phyloP scores from a whole-genome alignment of 2,113 vertebrate genomes.

The Cyanoramphus novaezelandiae region DNA sequence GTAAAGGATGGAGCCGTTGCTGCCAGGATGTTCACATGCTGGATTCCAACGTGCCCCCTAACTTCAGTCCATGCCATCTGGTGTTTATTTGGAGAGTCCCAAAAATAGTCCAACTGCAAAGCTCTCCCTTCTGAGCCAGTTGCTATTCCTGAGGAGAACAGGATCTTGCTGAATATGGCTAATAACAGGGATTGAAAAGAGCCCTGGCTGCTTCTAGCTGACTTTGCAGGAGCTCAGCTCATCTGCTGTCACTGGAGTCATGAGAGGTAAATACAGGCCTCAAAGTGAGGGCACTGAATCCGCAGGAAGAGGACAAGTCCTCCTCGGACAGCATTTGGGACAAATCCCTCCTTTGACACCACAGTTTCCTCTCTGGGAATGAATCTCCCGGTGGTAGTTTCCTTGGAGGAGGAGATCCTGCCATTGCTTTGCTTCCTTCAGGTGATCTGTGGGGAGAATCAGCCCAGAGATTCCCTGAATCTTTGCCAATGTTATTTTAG shows the following conservation, averaged over 20 bases:
- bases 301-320: too few species aligned
- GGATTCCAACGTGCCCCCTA: background rate
- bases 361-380: background rate
- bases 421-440: background rate
- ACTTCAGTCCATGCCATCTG: conserved; percentile 39
- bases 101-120: conserved; percentile 33
- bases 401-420: background rate
- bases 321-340: background rate
- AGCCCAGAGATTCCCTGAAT: background rate
- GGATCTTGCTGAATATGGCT: conserved; percentile 48
- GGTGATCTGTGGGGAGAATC: background rate
- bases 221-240: background rate
- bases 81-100: conserved; percentile 31
- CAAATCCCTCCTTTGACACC: background rate
- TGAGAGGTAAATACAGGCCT: background rate
- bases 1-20: background rate
- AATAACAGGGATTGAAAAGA: conserved; percentile 4
- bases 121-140: conserved; percentile 26
- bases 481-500: background rate
- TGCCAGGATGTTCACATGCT: background rate
- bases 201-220: background rate
- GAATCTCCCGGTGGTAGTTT: background rate
- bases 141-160: conserved; percentile 22
- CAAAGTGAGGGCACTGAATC: background rate
- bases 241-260: background rate